Percentiles rank a stretch among this genome's conserved stretches.
Evolutionary conservation across 2,888 invertebrate species (phyloP).

Genomic region (Adelphocoris suturalis): DNA sequence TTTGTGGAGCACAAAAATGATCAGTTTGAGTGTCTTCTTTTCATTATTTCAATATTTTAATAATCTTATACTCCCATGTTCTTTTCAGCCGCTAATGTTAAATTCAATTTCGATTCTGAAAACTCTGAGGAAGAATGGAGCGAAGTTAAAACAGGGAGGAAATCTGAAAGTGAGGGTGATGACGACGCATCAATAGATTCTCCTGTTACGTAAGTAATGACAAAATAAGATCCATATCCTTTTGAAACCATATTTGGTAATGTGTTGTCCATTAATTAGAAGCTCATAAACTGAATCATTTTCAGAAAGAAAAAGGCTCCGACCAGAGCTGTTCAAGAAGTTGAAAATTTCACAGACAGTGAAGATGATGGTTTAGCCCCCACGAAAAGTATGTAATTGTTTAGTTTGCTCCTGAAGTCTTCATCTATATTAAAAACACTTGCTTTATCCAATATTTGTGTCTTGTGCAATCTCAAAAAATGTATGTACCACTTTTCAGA

Average conservation of each 20-base stretch:
- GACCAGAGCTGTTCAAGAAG: background rate
- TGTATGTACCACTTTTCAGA: background rate
- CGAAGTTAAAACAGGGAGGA: background rate
- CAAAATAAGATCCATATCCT: no score
- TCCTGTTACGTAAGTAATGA: constrained; percentile 25
- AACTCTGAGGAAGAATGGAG: constrained; percentile 45
- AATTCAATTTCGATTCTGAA: constrained; percentile 53
- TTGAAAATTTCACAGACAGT: constrained; percentile 10
- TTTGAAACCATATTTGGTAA: background rate
- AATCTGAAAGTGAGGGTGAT: background rate
- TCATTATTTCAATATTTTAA: background rate
- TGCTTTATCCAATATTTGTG: no score
- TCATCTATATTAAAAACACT: no score
- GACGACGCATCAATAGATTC: constrained; percentile 2
- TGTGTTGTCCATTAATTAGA: background rate
- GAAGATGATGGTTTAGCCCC: constrained; percentile 36
- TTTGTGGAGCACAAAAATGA: no score
- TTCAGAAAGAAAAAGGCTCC: constrained; percentile 43
- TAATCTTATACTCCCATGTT: background rate
- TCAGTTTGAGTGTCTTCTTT: background rate
- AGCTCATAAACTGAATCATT: background rate
- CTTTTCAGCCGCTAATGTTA: constrained; percentile 52
- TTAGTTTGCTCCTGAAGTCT: background rate
- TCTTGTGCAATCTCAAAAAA: no score
- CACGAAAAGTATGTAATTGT: constrained; percentile 2